Conservation (phyloP, 2,888 invertebrate genomes). For the Amaurobius ferox region DNA sequence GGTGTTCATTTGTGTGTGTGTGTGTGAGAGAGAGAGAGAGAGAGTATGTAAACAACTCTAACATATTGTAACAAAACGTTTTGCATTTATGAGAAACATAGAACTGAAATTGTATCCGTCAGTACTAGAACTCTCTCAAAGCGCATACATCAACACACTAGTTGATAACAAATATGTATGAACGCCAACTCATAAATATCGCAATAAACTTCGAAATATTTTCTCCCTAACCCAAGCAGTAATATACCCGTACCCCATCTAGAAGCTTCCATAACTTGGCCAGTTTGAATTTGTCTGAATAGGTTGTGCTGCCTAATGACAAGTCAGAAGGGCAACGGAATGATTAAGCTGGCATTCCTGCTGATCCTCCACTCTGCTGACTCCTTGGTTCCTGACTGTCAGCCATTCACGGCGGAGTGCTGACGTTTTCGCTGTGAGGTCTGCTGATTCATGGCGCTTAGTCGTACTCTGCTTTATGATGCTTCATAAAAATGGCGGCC, state of each 20-base stretch:
- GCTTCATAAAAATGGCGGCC: conserved; percentile 28
- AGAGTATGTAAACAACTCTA: no score
- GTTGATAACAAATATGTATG: background rate
- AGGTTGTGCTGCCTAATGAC: conserved; percentile 15
- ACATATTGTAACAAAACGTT: no score
- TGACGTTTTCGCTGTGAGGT: conserved; percentile 15
- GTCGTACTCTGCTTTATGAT: conserved; percentile 13
- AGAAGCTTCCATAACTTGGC: background rate
- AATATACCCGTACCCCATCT: background rate
- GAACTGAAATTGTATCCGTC: no score
- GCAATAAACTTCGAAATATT: background rate
- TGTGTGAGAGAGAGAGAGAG: no score
- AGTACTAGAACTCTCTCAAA: no score
- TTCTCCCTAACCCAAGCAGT: background rate
- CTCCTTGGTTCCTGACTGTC: conserved; percentile 17
- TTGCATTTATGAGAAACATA: no score
- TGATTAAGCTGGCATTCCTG: conserved; percentile 29
- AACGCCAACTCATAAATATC: background rate
- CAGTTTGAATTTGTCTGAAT: background rate
- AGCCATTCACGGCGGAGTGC: conserved; percentile 20
- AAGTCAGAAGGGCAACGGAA: conserved; percentile 22
- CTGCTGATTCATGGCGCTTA: conserved; percentile 20
- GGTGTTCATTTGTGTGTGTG: no score
- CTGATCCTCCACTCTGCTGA: conserved; percentile 26
- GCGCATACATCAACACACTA: no score